These are phyloP conservation scores for Mesoligia furuncula DNA, from an alignment of 2,888 invertebrate genomes.

Conservation along the genomic window DNA sequence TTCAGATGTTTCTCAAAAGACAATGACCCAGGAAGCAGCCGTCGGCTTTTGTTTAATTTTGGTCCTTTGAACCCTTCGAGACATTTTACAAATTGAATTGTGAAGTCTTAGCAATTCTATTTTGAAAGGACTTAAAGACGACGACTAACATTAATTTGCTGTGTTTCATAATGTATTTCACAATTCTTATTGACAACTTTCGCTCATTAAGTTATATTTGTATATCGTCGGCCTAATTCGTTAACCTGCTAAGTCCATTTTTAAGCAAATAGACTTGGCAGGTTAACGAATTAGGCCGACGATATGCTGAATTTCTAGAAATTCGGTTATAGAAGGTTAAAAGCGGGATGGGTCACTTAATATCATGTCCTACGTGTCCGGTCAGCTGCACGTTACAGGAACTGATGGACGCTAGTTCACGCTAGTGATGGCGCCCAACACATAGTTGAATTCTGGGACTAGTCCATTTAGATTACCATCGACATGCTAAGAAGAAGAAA, in stretches of 20 bases:
- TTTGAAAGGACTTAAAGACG: not conserved
- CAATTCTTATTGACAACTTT: not conserved
- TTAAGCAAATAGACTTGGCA: no score
- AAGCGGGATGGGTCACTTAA: not conserved
- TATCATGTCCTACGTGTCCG: no score
- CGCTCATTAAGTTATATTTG: not conserved
- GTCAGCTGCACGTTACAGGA: no score
- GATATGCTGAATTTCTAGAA: not conserved
- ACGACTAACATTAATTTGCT: not conserved
- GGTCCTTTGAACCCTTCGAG: conserved; percentile 43
- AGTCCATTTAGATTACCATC: no score
- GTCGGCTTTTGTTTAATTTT: conserved; percentile 49
- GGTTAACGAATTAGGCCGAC: no score
- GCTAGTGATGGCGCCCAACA: no score
- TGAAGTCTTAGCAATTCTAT: conserved; percentile 34
- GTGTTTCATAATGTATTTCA: not conserved
- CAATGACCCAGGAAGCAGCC: conserved; percentile 49
- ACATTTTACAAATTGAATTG: conserved; percentile 48
- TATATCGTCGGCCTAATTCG: no score
- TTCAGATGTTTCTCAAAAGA: conserved; percentile 39
- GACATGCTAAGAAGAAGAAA: no score
- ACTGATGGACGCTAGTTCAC: no score
- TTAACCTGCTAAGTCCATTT: no score
- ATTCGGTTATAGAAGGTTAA: not conserved
- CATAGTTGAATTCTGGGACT: no score